phyloP scores from a whole-genome alignment of 1,140 invertebrate species.

The Ruditapes philippinarum region DNA sequence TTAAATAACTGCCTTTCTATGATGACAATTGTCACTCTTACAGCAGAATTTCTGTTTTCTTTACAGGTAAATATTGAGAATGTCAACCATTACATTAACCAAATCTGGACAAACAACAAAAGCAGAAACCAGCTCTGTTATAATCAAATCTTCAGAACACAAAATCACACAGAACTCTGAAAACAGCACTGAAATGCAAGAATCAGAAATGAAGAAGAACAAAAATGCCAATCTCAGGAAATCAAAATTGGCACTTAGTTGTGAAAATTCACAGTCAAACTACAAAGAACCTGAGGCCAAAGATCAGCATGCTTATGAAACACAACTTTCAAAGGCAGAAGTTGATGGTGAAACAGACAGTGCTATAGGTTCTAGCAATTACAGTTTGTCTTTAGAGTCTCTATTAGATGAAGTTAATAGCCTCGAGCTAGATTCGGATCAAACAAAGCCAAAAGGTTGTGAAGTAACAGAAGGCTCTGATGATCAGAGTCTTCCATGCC shows the following conservation, averaged over 20 bases:
- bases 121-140: not conserved
- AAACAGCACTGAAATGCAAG: no score
- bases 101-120: not conserved
- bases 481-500: not conserved
- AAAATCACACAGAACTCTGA: no score
- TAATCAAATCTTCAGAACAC: not conserved
- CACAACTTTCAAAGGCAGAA: not conserved
- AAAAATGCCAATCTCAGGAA: not conserved
- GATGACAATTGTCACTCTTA: no score
- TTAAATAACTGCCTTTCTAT: no score
- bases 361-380: not conserved
- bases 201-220: not conserved
- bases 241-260: not conserved
- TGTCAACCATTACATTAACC: not conserved
- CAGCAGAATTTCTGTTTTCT: no score
- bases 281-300: not conserved
- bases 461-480: not conserved
- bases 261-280: not conserved
- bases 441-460: not conserved
- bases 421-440: no score
- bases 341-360: not conserved
- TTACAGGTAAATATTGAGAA: not conserved
- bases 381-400: no score
- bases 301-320: not conserved
- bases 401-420: no score